phyloP scores from a whole-genome alignment of 1,140 invertebrate species.

The Idris sp. region DNA sequence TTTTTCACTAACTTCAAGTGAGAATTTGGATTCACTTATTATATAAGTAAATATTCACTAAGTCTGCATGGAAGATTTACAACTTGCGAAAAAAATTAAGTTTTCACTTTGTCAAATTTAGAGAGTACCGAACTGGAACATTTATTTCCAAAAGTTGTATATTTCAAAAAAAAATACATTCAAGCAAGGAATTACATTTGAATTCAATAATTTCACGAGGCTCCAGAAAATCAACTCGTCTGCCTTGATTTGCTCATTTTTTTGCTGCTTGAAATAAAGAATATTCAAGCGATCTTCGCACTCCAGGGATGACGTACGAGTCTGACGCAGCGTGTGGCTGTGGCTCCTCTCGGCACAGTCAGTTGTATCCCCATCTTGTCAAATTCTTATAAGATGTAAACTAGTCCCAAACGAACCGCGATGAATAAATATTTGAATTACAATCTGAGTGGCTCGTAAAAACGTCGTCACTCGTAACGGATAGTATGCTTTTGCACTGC shows the following conservation, averaged over 20 bases:
- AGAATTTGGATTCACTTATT: too few relatives aligned
- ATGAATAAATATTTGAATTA: slow-evolving; percentile 76
- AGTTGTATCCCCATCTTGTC: slow-evolving; percentile 42
- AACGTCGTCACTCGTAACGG: slow-evolving; percentile 74
- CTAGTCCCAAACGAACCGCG: slow-evolving; percentile 69
- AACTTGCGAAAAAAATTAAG: too few relatives aligned
- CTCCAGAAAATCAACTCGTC: slow-evolving; percentile 42
- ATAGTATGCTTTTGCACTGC: slow-evolving; percentile 59
- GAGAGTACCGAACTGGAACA: too few relatives aligned
- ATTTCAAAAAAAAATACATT: too few relatives aligned
- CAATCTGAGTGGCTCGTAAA: slow-evolving; percentile 72
- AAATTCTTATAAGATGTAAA: slow-evolving; percentile 69
- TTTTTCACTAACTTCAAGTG: too few relatives aligned
- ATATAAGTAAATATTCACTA: too few relatives aligned
- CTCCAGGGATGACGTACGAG: slow-evolving; percentile 72
- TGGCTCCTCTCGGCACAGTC: slow-evolving; percentile 31
- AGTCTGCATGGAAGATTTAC: too few relatives aligned
- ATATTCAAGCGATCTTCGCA: slow-evolving; percentile 54
- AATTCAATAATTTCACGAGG: slow-evolving; percentile 41
- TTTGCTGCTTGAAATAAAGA: slow-evolving; percentile 30
- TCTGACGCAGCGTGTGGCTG: slow-evolving; percentile 73
- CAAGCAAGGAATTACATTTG: too few relatives aligned
- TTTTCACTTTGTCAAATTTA: too few relatives aligned
- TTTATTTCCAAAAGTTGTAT: too few relatives aligned
- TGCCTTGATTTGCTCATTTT: slow-evolving; percentile 34